Evolutionary conservation across 2,797 vertebrate species (phyloP).

Genomic region (Poecilia wingei): DNA sequence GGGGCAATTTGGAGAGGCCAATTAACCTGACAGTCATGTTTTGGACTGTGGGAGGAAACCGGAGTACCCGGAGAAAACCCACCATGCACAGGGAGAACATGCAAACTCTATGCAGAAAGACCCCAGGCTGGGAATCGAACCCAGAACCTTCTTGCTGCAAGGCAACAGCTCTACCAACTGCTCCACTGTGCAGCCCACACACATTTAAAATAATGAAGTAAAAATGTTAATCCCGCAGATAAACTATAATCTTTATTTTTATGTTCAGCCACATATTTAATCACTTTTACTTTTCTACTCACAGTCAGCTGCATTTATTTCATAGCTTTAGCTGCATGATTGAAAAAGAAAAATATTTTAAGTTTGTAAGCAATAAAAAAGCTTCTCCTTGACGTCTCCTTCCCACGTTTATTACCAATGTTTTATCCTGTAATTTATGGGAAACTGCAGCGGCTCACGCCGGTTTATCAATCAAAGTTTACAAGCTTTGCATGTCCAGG

Average conservation of each 20-base stretch:
- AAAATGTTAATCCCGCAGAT: neutral
- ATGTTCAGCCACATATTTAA: neutral
- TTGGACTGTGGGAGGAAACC: too few species aligned
- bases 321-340: neutral
- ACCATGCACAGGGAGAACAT: too few species aligned
- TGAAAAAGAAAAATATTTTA: neutral
- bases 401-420: neutral
- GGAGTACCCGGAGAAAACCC: too few species aligned
- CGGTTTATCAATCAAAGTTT: conserved; percentile 2
- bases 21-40: too few species aligned
- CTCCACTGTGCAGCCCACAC: too few species aligned
- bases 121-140: too few species aligned
- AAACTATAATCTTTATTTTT: neutral
- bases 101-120: too few species aligned
- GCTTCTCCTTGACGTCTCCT: neutral
- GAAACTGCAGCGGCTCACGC: neutral
- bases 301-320: neutral
- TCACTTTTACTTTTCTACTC: neutral
- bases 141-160: too few species aligned
- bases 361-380: neutral
- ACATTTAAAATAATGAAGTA: neutral
- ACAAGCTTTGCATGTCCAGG: conserved; percentile 4
- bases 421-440: neutral
- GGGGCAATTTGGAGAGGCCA: too few species aligned
- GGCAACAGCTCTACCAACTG: too few species aligned